Evolutionary conservation across 2,888 invertebrate species (phyloP).

Genomic region (Sinopyrophorus schimmeli): DNA sequence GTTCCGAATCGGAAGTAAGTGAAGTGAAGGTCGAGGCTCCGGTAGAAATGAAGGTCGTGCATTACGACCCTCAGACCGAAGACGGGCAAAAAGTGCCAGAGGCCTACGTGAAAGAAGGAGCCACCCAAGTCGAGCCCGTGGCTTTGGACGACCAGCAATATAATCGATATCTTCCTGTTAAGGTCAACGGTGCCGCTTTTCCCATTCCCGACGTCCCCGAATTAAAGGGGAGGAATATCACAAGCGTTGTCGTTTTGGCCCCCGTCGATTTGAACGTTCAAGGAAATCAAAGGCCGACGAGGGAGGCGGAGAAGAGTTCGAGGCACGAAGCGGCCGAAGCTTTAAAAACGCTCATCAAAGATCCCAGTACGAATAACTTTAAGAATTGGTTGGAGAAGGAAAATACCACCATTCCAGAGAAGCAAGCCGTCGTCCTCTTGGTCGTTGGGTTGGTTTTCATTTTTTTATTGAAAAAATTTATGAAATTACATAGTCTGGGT

Average conservation of each 20-base stretch:
- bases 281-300: conserved; percentile 58
- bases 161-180: conserved; percentile 81
- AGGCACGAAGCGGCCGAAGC: conserved; percentile 61
- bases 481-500: conserved; percentile 53
- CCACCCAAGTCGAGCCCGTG: conserved; percentile 75
- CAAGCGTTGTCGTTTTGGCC: conserved; percentile 83
- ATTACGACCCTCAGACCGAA: conserved; percentile 74
- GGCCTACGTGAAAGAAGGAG: conserved; percentile 71
- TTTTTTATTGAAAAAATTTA: too few species aligned
- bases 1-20: conserved; percentile 62
- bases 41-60: conserved; percentile 84
- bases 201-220: conserved; percentile 80
- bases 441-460: conserved; percentile 86
- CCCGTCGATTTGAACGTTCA: conserved; percentile 74
- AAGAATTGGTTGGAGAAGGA: conserved; percentile 79
- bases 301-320: conserved; percentile 45
- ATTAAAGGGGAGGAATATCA: conserved; percentile 74
- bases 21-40: conserved; percentile 57
- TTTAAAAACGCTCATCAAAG: conserved; percentile 73
- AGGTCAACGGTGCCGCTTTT: conserved; percentile 83
- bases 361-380: conserved; percentile 77
- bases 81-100: conserved; percentile 73
- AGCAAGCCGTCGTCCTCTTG: conserved; percentile 79
- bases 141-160: conserved; percentile 74
- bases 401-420: conserved; percentile 71